These are phyloP conservation scores for Mus spretus DNA, from an alignment of 2,797 vertebrate genomes.

Conservation along the genomic window DNA sequence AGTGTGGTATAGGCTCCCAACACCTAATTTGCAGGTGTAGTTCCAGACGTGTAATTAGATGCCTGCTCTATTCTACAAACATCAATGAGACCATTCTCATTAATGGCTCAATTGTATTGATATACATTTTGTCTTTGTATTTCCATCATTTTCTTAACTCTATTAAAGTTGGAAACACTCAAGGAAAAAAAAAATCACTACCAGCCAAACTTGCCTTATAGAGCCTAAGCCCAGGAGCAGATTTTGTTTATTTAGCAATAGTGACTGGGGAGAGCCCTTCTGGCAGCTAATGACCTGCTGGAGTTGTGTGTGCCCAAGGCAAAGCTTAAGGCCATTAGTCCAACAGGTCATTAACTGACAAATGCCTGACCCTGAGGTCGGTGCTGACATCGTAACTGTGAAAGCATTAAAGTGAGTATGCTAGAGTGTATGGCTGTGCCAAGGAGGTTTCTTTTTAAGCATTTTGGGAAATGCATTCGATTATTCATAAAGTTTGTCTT, in stretches of 20 bases:
- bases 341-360: conserved; percentile 88
- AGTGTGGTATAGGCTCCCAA: background rate
- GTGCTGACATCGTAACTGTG: conserved; percentile 83
- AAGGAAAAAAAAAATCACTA: conserved; percentile 75
- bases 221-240: conserved; percentile 77
- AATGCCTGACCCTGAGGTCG: conserved; percentile 85
- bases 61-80: background rate
- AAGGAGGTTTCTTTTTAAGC: conserved; percentile 64
- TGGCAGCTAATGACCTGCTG: conserved; percentile 86
- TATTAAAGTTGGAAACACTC: conserved; percentile 74
- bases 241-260: conserved; percentile 85
- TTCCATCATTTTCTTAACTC: conserved; percentile 73
- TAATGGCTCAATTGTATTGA: conserved; percentile 53
- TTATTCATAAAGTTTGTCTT: background rate
- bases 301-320: conserved; percentile 85
- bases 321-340: conserved; percentile 87
- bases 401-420: conserved; percentile 74
- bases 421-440: conserved; percentile 62
- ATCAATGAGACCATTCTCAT: conserved; percentile 53
- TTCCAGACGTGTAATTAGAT: conserved; percentile 9
- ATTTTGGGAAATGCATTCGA: conserved; percentile 62
- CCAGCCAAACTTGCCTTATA: conserved; percentile 58
- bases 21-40: conserved; percentile 9
- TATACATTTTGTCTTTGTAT: conserved; percentile 66
- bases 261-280: conserved; percentile 86